Base-by-base conservation (phyloP, 1,140 invertebrate species). In the Linepithema humile region DNA sequence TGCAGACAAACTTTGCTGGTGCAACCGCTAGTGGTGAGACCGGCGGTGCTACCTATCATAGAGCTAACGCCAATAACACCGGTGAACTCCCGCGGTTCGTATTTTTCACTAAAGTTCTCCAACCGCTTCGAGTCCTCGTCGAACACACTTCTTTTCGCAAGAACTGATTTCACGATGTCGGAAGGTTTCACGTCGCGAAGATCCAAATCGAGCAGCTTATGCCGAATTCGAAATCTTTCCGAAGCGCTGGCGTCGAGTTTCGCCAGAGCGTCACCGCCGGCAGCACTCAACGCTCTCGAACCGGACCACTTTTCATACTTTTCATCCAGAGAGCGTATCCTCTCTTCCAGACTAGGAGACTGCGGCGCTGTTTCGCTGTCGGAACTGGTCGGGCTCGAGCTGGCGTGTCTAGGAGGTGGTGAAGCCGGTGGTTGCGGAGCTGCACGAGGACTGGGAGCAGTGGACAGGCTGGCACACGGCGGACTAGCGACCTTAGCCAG, bases 41-140 rank as follows among this genome's bases (percentile, higher is more conserved):
- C 35, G 90, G 64, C 59, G 77, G 75, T 32, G 83, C 83, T 59
- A 55, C 90, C 73, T 69, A 94, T 91, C 88, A 93, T 89, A 26
- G 75, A 80, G 38, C 93, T 87, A 62, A 93, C 88, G 43, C 90
- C 90, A 20, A 92, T 90, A n/a, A 93, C 90, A 20, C 94, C 92
- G 38, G 93, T 95, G 87, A 96, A 96, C 74, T 96, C 96, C 75
- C 95, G 95, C 38, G 97, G 97, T 93, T 98, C 97, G 91, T 98
- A 98, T 93, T 98, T 98, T 88, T 98, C 96, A 89, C 96, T 96
- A 87, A 97, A 96, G 89, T 98, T 98, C 93, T 99, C 98, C 23
- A 99, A 94, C 10, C 99, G 95, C 92, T 99, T 98, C 15, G 97
- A 97, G 92, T 99, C 98, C 93, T 99, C 98, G 92, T 99, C 98